phyloP scores from a whole-genome alignment of 2,888 invertebrate species.

The Diarsia dahlii region DNA sequence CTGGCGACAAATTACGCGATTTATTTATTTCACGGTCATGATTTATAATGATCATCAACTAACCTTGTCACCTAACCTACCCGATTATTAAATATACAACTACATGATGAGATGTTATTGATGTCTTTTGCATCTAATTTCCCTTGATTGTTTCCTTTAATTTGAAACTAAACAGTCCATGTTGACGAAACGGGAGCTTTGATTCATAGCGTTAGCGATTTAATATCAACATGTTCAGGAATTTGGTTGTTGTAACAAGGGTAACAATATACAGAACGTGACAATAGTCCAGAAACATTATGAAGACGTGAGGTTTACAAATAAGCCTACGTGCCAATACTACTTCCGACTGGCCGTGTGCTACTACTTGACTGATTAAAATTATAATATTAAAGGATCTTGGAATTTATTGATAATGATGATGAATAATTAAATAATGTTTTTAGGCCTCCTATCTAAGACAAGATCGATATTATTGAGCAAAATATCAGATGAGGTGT shows the following conservation, averaged over 20 bases:
- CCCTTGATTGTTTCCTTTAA: constrained; percentile 71
- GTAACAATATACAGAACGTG: constrained; percentile 82
- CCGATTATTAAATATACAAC: constrained; percentile 56
- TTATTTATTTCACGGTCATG: constrained; percentile 65
- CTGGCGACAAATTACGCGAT: constrained; percentile 44
- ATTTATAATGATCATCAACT: constrained; percentile 59
- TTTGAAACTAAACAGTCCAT: constrained; percentile 54
- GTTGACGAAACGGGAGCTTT: constrained; percentile 39
- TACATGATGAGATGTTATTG: constrained; percentile 60
- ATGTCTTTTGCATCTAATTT: constrained; percentile 69
- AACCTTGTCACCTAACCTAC: constrained; percentile 70
- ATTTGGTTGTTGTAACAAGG: constrained; percentile 69
- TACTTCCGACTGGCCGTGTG: constrained; percentile 42
- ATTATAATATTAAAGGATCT: constrained; percentile 13
- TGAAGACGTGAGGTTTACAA: constrained; percentile 77
- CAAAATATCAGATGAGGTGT: constrained; percentile 60
- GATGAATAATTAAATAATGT: constrained; percentile 4
- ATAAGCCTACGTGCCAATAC: constrained; percentile 76
- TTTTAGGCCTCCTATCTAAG: background rate
- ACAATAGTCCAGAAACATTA: constrained; percentile 77
- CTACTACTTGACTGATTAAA: constrained; percentile 36
- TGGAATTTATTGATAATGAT: constrained; percentile 9
- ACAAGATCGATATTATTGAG: constrained; percentile 9
- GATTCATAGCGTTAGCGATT: constrained; percentile 31
- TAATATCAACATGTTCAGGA: constrained; percentile 70